Evolutionary conservation across 2,113 vertebrate species (phyloP), one percentile per base, ranked within the genome.

Genomic region (Dromas ardeola): DNA sequence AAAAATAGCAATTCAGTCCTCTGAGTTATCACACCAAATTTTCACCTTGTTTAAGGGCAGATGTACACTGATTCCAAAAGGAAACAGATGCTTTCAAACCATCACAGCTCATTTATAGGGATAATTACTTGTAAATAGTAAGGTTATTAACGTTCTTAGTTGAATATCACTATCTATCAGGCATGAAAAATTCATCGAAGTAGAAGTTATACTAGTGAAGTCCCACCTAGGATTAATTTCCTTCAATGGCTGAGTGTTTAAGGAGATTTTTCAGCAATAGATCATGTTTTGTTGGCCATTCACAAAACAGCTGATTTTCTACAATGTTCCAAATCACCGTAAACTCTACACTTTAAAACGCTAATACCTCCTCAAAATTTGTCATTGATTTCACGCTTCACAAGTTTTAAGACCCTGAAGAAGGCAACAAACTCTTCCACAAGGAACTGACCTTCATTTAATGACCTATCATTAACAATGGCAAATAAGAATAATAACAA

Each of bases 1-100:
- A 88, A 9, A 25, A 17, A 2, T 1, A 83, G 40, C 36, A 77
- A 43, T 47, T 92, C 72, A 67, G 25, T 52, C 86, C 69, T 78
- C 27, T 38, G 90, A 77, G 80, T 66, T 69, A 71, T n/a, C 82
- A 74, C 83, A 71, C 61, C 69, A 12, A 36, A 49, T 84, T 95
- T 76, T 81, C 94, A 76, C 92, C 71, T 84, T 61, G 63, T 85
- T 94, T 92, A 53, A 96, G 91, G 92, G 77, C 80, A 97, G 80
- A 81, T 74, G 82, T 74, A 76, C 82, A 38, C 9, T 0, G 26
- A 72, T 38, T 92, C 61, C 83, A 84, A 70, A 90, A 93, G 72
- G 69, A 95, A 95, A 79, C 92, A 89, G 95, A 93, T 93, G 95
- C 89, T 96, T 95, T 56, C 86, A 65, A 78, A 87, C 30, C 58